Base-by-base conservation (phyloP, 2,113 vertebrate genomes). In the Chunga burmeisteri region DNA sequence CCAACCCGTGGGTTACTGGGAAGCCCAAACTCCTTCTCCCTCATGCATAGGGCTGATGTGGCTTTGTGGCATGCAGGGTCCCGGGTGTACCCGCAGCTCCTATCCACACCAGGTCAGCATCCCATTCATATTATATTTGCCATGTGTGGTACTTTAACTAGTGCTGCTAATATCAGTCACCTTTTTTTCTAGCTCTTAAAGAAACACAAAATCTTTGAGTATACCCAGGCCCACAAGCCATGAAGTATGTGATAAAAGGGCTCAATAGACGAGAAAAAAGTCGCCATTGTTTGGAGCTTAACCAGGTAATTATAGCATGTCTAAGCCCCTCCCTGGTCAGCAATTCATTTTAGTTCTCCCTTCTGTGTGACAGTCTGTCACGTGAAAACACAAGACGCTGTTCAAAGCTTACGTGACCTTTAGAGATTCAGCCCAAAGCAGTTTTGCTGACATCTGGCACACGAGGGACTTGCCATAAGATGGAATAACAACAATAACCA, bases 371-470 rank as follows among this genome's bases (percentile, higher is more conserved):
- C 83, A 89, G 46, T 79, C 89, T 94, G 81, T 84, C 91, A 86
- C 7, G 5, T 17, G 86, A 89, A 97, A 96, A 89, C 83, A 91
- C 65, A 75, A 91, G 86, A 95, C 78, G 86, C 67, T 91, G 83
- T 94, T 84, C 75, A 93, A 65, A 94, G 86, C 61, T 86, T 67
- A 52, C 7, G 32, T 81, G 91, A 96, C 94, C 91, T 97, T 92
- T 92, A 83, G 63, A 94, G 77, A 63, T 86, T 96, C 79, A 86
- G 72, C 93, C 88, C 89, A 92, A 63, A 92, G 87, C 93, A 81
- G 87, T 91, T 95, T 89, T 94, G 68, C 72, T 91, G 93, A 84
- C 93, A 88, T 91, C 89, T 95, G 94, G 87, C 49, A 71, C 59
- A 74, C 9, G 9, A 81, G 77, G 72, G 49, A 86, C 72, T 84